These are phyloP conservation scores for Planococcus citri DNA, from an alignment of 1,140 invertebrate species.

Conservation along the genomic window DNA sequence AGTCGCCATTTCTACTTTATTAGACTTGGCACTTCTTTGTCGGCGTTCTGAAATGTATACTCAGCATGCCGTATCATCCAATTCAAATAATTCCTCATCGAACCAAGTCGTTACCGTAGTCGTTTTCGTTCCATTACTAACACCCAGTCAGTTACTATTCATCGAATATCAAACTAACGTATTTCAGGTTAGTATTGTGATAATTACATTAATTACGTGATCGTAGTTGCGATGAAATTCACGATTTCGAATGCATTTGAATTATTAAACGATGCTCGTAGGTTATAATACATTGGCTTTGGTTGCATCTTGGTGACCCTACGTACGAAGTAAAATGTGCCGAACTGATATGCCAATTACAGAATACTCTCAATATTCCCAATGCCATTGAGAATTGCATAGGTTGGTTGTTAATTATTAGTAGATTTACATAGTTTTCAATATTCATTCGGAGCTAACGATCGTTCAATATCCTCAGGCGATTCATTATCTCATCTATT, in stretches of 20 bases:
- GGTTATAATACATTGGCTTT: conserved; percentile 50
- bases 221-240: not conserved
- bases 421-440: conserved; percentile 23
- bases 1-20: conserved; percentile 54
- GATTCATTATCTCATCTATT: conserved; percentile 23
- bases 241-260: not conserved
- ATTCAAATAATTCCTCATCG: conserved; percentile 23
- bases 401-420: conserved; percentile 39
- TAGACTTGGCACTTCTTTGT: conserved; percentile 52
- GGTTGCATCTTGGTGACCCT: conserved; percentile 49
- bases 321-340: conserved; percentile 50
- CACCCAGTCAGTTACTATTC: conserved; percentile 47
- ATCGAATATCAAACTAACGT: conserved; percentile 50
- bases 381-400: conserved; percentile 56
- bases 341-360: conserved; percentile 54
- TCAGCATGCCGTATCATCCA: conserved; percentile 20
- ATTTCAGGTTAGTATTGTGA: conserved; percentile 45
- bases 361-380: conserved; percentile 48
- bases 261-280: conserved; percentile 29
- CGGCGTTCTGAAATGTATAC: conserved; percentile 27
- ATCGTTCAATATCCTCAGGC: conserved; percentile 20
- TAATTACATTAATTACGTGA: no score
- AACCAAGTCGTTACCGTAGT: conserved; percentile 31
- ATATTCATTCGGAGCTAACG: not conserved
- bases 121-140: conserved; percentile 51